Percentiles rank a stretch among this genome's conserved stretches.
Evolutionary conservation across 2,797 vertebrate species (phyloP).

Genomic region (Pangasius mekongensis): DNA sequence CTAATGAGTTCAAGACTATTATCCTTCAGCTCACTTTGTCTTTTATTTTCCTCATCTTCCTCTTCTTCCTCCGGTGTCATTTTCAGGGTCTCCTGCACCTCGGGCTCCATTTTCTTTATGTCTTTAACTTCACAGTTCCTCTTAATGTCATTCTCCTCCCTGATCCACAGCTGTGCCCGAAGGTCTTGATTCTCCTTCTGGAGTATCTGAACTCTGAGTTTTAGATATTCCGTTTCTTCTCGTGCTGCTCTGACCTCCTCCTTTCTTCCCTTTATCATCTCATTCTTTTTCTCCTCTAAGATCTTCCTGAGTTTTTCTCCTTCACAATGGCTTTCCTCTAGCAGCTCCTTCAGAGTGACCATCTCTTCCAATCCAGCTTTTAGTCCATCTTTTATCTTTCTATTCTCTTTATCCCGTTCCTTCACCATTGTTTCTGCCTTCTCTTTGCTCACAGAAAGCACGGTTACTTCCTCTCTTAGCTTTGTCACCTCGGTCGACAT

Average conservation of each 20-base stretch:
- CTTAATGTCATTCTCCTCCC: constrained; percentile 63
- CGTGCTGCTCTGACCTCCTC: constrained; percentile 45
- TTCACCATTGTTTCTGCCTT: constrained; percentile 33
- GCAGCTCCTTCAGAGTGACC: constrained; percentile 63
- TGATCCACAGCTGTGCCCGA: constrained; percentile 23
- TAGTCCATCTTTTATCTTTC: constrained; percentile 65
- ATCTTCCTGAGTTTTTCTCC: constrained; percentile 64
- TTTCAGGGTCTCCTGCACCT: constrained; percentile 42
- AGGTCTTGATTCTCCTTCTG: constrained; percentile 53
- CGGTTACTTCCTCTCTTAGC: constrained; percentile 41
- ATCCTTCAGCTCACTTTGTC: not conserved
- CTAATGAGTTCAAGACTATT: not conserved
- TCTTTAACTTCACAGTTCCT: constrained; percentile 54
- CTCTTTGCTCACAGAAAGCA: constrained; percentile 30
- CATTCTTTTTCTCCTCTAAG: constrained; percentile 63
- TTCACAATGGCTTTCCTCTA: constrained; percentile 66
- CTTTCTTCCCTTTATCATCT: constrained; percentile 54
- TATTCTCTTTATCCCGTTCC: constrained; percentile 59
- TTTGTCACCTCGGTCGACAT: constrained; percentile 9
- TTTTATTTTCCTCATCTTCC: constrained; percentile 33
- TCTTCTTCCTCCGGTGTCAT: constrained; percentile 15
- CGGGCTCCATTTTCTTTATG: constrained; percentile 63
- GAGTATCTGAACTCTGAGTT: constrained; percentile 24
- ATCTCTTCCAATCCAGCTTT: constrained; percentile 65
- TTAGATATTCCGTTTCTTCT: constrained; percentile 44